Evolutionary conservation across 2,888 invertebrate species (phyloP).

Genomic region (Pardosa pseudoannulata): DNA sequence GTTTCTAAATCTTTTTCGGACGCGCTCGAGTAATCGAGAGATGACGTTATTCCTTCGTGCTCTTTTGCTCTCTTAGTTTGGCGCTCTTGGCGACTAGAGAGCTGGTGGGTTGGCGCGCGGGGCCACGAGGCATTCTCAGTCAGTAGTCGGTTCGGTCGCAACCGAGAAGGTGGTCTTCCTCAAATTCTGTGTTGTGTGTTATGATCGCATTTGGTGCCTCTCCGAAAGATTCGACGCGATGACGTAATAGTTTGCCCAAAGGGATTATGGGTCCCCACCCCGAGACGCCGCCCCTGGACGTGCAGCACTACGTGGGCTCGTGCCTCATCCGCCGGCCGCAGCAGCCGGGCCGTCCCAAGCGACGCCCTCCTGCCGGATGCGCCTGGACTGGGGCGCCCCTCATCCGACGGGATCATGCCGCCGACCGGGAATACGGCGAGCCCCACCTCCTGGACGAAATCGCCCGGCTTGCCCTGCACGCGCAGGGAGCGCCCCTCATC

Average conservation of each 20-base stretch:
- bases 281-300: conserved; percentile 81
- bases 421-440: too few species aligned
- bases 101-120: conserved; percentile 13
- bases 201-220: too few species aligned
- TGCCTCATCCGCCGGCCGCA: conserved; percentile 80
- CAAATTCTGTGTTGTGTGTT: neutral
- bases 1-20: too few species aligned
- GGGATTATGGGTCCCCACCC: conserved; percentile 86
- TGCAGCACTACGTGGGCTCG: conserved; percentile 83
- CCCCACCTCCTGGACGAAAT: conserved; percentile 79
- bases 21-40: too few species aligned
- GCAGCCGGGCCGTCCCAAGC: conserved; percentile 70
- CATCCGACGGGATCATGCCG: conserved; percentile 81
- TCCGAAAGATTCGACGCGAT: too few species aligned
- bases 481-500: conserved; percentile 90
- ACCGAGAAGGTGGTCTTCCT: conserved; percentile 18
- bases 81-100: too few species aligned
- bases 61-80: too few species aligned
- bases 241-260: conserved; percentile 24
- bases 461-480: conserved; percentile 87
- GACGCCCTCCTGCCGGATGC: conserved; percentile 41
- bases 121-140: conserved; percentile 55
- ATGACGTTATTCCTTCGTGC: too few species aligned
- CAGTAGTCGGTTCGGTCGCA: conserved; percentile 28
- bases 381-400: conserved; percentile 88